These are phyloP conservation scores for Chironomus riparius DNA, from an alignment of 2,888 invertebrate species.

Conservation along the genomic window DNA sequence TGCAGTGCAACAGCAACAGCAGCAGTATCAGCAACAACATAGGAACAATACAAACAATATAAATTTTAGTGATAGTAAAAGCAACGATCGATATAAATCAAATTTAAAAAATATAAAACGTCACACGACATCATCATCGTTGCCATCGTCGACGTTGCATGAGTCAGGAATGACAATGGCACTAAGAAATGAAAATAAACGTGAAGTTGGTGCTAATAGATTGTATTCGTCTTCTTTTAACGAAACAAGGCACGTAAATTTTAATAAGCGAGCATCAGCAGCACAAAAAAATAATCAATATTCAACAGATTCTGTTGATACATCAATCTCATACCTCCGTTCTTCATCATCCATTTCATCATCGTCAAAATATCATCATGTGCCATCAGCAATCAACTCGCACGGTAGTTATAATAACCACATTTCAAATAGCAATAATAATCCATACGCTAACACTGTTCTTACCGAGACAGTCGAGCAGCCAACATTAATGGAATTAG, in stretches of 20 bases:
- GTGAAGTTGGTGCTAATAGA: neutral
- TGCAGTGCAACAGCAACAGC: conserved; percentile 24
- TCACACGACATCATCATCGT: neutral
- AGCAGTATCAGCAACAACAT: conserved; percentile 7
- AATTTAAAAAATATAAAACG: conserved; percentile 23
- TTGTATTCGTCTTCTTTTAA: conserved; percentile 7
- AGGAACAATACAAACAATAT: conserved; percentile 22
- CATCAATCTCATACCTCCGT: conserved; percentile 16
- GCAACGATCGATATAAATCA: conserved; percentile 28
- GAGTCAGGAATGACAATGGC: neutral
- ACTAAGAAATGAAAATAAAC: conserved; percentile 11
- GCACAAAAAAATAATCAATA: conserved; percentile 15
- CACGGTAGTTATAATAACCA: conserved; percentile 19
- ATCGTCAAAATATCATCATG: conserved; percentile 21
- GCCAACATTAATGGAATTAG: conserved; percentile 59
- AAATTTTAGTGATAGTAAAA: conserved; percentile 27
- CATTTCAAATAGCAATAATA: conserved; percentile 15
- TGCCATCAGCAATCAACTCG: conserved; percentile 16
- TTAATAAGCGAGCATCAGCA: conserved; percentile 13
- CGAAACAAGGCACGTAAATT: conserved; percentile 26
- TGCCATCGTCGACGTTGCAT: neutral
- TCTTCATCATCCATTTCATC: neutral
- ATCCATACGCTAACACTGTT: conserved; percentile 29
- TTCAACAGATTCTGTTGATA: neutral
- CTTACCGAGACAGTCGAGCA: conserved; percentile 25